Percentiles rank a stretch among this genome's conserved stretches.
Evolutionary conservation across 2,113 vertebrate species (phyloP).

Genomic region (Platycercus adscitus): DNA sequence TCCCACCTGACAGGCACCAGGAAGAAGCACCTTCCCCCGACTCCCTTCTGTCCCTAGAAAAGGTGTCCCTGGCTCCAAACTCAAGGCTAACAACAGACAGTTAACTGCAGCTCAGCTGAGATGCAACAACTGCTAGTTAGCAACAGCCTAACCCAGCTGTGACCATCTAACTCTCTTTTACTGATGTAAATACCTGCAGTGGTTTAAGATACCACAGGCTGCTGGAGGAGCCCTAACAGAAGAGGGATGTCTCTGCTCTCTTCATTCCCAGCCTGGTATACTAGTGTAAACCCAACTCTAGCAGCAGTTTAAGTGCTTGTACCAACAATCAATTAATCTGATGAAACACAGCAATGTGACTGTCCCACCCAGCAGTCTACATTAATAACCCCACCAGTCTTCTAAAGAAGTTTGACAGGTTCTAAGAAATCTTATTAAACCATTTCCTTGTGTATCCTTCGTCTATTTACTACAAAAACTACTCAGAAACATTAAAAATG

Average conservation of each 20-base stretch:
- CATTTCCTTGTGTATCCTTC: not conserved
- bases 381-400: not conserved
- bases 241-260: too few relatives aligned
- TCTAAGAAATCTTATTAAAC: not conserved
- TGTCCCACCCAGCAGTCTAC: not conserved
- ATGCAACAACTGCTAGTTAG: not conserved
- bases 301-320: not conserved
- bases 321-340: not conserved
- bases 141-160: not conserved
- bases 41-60: not conserved
- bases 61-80: not conserved
- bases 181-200: not conserved
- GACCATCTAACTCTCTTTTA: not conserved
- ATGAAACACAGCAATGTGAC: not conserved
- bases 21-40: fast-evolving
- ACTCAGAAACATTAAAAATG: not conserved
- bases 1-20: not conserved
- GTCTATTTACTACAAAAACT: too few relatives aligned
- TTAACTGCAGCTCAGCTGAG: not conserved
- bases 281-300: not conserved
- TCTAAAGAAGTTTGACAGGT: not conserved
- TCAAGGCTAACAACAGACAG: not conserved
- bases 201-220: not conserved
- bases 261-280: not conserved
- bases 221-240: not conserved